Conservation (phyloP, 1,140 invertebrate genomes). For the Lepidurus apus region DNA sequence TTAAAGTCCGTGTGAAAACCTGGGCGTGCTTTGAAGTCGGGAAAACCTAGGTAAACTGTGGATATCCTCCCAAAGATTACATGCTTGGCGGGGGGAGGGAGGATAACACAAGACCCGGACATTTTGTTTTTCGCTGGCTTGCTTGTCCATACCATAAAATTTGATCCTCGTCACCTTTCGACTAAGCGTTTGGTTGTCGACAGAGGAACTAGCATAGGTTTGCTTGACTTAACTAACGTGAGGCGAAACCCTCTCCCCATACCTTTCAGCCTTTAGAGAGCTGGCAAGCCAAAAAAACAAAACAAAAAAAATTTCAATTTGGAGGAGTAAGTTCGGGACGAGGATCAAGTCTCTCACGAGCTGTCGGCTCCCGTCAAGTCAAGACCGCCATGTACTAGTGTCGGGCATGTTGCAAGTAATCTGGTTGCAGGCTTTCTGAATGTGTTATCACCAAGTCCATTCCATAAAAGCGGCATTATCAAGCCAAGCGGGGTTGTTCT, state of each 20-base stretch:
- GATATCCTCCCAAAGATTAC: slow-evolving; percentile 5
- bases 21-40: background rate
- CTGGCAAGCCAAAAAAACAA: background rate
- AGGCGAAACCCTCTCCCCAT: no score
- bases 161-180: background rate
- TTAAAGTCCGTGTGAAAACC: background rate
- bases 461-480: background rate
- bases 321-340: background rate
- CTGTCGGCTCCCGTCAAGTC: background rate
- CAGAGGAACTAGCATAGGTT: no score
- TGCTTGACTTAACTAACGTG: no score
- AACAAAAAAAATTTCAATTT: background rate
- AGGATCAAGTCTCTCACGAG: background rate
- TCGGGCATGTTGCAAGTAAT: background rate
- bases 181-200: background rate
- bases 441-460: background rate
- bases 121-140: background rate
- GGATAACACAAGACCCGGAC: background rate
- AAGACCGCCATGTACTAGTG: background rate
- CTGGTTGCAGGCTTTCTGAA: background rate
- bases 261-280: no score
- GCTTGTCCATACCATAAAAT: background rate
- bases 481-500: background rate
- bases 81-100: background rate
- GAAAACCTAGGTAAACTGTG: background rate